phyloP scores from a whole-genome alignment of 2,797 vertebrate genomes.

The Cirrhinus molitorella region DNA sequence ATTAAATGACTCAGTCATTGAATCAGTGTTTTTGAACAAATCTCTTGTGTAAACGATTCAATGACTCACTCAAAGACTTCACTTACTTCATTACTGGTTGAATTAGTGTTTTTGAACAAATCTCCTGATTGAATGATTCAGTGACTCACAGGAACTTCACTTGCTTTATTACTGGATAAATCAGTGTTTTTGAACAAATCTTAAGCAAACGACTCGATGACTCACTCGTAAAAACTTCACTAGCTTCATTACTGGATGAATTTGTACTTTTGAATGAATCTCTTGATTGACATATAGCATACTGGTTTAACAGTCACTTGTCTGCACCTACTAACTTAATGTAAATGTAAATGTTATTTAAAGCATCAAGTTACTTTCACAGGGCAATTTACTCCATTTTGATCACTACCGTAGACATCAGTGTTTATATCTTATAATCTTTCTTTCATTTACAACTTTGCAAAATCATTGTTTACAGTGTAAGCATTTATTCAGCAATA shows the following conservation, averaged over 20 bases:
- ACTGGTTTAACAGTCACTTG: background rate
- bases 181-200: background rate
- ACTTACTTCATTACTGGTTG: no score
- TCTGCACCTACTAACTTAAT: background rate
- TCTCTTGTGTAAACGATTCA: no score
- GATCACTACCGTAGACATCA: background rate
- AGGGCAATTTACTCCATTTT: background rate
- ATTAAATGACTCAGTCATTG: no score
- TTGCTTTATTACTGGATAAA: background rate
- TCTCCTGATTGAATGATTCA: no score
- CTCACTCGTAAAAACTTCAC: no score
- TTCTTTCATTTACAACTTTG: background rate
- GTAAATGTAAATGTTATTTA: background rate
- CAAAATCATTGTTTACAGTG: background rate
- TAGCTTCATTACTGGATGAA: no score
- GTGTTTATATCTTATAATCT: background rate
- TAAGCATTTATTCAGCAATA: background rate
- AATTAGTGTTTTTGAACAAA: no score
- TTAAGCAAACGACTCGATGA: background rate
- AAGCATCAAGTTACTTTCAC: background rate
- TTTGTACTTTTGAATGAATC: no score
- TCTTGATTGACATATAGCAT: no score
- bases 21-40: no score
- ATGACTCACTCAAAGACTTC: no score
- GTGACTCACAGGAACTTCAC: no score